Percentiles rank a stretch among this genome's conserved stretches.
phyloP scores from a whole-genome alignment of 2,113 vertebrate species.

The Solenodon paradoxus region DNA sequence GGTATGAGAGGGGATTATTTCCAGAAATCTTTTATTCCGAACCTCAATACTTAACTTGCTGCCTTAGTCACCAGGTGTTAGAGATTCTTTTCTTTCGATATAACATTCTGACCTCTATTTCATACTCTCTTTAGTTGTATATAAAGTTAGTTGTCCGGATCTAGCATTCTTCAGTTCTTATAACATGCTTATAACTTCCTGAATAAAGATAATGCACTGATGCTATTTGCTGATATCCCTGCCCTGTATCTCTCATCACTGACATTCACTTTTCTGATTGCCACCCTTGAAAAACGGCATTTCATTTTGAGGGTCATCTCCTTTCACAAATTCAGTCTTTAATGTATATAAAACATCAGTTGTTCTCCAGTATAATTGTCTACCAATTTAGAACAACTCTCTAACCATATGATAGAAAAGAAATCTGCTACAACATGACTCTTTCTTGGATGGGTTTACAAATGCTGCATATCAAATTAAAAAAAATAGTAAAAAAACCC shows the following conservation, averaged over 20 bases:
- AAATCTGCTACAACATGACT: neutral
- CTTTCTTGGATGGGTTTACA: neutral
- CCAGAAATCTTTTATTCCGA: conserved; percentile 36
- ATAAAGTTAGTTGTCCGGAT: conserved; percentile 19
- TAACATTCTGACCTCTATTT: conserved; percentile 3
- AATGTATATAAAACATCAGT: neutral
- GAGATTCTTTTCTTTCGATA: conserved; percentile 33
- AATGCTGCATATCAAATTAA: neutral
- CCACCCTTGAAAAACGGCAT: neutral
- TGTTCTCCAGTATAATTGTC: neutral
- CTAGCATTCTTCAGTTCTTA: neutral
- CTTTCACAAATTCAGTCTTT: neutral
- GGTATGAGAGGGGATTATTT: neutral
- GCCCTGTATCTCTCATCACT: neutral
- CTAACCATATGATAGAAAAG: neutral
- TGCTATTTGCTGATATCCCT: neutral
- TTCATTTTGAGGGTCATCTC: neutral
- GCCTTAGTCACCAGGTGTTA: conserved; percentile 7
- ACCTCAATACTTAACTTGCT: neutral
- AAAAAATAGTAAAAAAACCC: neutral
- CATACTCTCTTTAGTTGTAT: neutral
- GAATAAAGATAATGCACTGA: conserved; percentile 33
- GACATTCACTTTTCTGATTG: neutral
- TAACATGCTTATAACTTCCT: neutral
- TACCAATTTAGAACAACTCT: neutral